phyloP scores from a whole-genome alignment of 2,797 vertebrate genomes.

The Lithobates sylvaticus region DNA sequence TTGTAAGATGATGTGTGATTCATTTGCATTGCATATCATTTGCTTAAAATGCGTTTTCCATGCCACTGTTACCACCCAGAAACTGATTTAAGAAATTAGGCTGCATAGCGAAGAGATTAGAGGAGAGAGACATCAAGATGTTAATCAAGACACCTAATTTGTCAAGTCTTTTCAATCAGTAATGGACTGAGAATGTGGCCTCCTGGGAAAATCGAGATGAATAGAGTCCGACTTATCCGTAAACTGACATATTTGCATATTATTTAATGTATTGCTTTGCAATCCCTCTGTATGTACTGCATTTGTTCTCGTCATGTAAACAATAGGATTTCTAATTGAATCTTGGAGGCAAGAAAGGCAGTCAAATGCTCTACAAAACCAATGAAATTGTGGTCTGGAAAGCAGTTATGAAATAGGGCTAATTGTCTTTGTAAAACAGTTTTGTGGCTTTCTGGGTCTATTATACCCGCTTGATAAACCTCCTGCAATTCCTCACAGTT shows the following conservation, averaged over 20 bases:
- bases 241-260: slow-evolving; percentile 55
- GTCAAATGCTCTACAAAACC: slow-evolving; percentile 35
- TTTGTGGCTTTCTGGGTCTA: slow-evolving; percentile 36
- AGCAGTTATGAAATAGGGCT: slow-evolving; percentile 37
- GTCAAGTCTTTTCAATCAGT: slow-evolving; percentile 59
- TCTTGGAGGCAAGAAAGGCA: slow-evolving; percentile 27
- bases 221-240: slow-evolving; percentile 46
- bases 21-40: slow-evolving; percentile 20
- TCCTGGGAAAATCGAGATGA: slow-evolving; percentile 56
- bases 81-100: slow-evolving; percentile 49
- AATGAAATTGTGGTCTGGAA: slow-evolving; percentile 13
- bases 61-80: slow-evolving; percentile 48
- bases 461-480: slow-evolving; percentile 9
- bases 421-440: slow-evolving; percentile 36
- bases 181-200: slow-evolving; percentile 34
- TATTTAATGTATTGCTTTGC: slow-evolving; percentile 57
- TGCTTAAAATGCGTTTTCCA: slow-evolving; percentile 29
- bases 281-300: slow-evolving; percentile 40
- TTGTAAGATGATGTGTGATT: neutral
- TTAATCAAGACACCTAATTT: slow-evolving; percentile 60
- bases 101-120: slow-evolving; percentile 48
- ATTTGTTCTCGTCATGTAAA: slow-evolving; percentile 50
- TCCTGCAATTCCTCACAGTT: slow-evolving; percentile 2
- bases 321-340: slow-evolving; percentile 51
- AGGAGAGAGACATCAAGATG: slow-evolving; percentile 53